Percentiles rank a stretch among this genome's conserved stretches.
Conservation (phyloP, 1,140 invertebrate genomes). For the Sarcophaga peregrina region DNA sequence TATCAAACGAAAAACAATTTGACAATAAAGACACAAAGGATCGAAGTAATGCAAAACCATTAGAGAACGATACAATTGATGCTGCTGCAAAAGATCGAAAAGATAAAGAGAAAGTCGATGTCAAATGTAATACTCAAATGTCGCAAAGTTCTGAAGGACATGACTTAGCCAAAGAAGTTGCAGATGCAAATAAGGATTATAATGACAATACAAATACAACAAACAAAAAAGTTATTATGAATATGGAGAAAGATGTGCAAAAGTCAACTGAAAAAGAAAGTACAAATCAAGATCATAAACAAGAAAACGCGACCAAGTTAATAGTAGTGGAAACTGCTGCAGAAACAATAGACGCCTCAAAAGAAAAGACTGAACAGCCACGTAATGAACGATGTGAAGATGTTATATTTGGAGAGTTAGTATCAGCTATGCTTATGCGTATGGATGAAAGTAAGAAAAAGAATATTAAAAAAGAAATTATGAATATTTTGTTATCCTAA, state of each 20-base stretch:
- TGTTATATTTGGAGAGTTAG: constrained; percentile 45
- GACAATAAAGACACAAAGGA: no score
- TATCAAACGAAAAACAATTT: no score
- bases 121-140: no score
- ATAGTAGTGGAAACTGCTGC: neutral
- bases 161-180: no score
- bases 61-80: no score
- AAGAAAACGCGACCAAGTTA: neutral
- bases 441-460: constrained; percentile 42
- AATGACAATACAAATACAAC: no score
- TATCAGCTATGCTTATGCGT: constrained; percentile 42
- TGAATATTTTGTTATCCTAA: constrained; percentile 44
- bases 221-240: no score
- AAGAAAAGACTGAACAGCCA: neutral
- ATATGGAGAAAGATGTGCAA: neutral
- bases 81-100: neutral
- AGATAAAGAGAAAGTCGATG: neutral
- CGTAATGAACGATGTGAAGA: constrained; percentile 38
- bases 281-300: neutral
- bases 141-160: no score
- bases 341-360: neutral
- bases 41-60: neutral
- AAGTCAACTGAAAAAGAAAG: constrained; percentile 10
- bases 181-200: no score
- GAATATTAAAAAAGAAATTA: constrained; percentile 44